Conservation (phyloP, 2,888 invertebrate species). For the Invenusta paracnida region DNA sequence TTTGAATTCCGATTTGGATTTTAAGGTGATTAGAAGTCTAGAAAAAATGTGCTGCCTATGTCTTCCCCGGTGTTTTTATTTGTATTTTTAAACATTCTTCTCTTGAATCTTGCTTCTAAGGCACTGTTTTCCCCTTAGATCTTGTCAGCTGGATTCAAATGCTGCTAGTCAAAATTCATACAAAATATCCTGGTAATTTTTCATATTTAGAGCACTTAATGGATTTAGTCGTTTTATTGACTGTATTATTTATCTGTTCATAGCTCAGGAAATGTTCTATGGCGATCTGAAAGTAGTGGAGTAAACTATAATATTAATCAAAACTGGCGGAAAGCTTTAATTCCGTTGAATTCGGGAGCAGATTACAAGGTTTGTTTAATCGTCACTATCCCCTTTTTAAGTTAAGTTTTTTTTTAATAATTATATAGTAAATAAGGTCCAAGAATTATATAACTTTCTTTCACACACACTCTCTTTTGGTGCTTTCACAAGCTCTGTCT, state of each 20-base stretch:
- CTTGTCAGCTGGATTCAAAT: background rate
- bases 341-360: background rate
- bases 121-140: background rate
- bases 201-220: background rate
- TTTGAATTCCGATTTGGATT: background rate
- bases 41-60: background rate
- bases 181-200: background rate
- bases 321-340: background rate
- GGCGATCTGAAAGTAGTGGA: background rate
- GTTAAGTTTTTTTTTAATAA: too few relatives aligned
- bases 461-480: too few relatives aligned
- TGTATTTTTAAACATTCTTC: background rate
- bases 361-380: background rate
- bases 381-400: too few relatives aligned
- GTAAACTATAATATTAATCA: background rate
- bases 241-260: background rate
- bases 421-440: too few relatives aligned
- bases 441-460: too few relatives aligned
- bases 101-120: too few relatives aligned
- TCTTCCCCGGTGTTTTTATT: background rate
- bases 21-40: background rate
- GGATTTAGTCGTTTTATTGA: background rate
- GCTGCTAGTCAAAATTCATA: background rate
- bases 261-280: background rate
- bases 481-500: too few relatives aligned